Evolutionary conservation across 2,797 vertebrate species (phyloP).

Genomic region (Falco biarmicus): DNA sequence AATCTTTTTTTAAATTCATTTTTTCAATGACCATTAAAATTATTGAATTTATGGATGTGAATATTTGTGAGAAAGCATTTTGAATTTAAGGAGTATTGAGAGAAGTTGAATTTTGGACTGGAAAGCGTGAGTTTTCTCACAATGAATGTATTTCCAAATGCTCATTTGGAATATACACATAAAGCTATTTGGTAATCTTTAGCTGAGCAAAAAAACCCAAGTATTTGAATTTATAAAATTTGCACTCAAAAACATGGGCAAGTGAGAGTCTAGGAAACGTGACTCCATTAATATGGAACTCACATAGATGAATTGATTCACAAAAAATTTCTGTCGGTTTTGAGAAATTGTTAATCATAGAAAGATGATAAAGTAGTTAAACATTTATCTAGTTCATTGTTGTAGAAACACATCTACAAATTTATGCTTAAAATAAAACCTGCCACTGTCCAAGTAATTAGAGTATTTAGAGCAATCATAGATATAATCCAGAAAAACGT

Average conservation of each 20-base stretch:
- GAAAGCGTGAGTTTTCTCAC: not conserved
- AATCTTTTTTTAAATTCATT: not conserved
- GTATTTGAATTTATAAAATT: not conserved
- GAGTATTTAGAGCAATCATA: conserved; percentile 15
- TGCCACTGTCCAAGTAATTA: not conserved
- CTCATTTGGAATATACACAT: not conserved
- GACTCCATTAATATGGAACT: not conserved
- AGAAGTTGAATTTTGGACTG: not conserved
- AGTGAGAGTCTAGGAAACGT: not conserved
- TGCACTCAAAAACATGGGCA: not conserved
- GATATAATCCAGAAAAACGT: conserved; percentile 34
- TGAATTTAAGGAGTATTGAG: not conserved
- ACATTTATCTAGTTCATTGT: not conserved
- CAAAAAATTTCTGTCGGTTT: not conserved
- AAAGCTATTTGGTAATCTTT: not conserved
- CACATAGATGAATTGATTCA: not conserved
- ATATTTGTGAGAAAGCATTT: not conserved
- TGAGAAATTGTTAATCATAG: not conserved
- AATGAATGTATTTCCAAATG: not conserved
- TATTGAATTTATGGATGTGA: not conserved
- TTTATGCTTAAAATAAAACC: not conserved
- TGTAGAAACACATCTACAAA: not conserved
- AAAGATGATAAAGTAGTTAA: not conserved
- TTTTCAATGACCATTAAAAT: not conserved
- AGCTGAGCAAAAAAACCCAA: not conserved